Evolutionary conservation across 2,888 invertebrate genomes (phyloP).

Genomic region (Byasa hedistus): DNA sequence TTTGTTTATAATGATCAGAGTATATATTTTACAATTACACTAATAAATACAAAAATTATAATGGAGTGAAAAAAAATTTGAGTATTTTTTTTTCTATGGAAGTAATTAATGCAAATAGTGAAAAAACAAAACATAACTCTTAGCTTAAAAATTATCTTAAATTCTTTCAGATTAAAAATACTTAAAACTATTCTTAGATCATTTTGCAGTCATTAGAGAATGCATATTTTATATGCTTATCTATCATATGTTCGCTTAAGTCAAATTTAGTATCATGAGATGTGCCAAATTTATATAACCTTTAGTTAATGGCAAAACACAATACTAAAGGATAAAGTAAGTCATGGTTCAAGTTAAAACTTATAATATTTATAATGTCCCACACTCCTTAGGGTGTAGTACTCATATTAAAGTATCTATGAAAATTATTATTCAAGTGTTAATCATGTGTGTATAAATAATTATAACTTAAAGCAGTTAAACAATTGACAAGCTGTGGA

Average conservation of each 20-base stretch:
- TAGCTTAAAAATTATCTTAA: conserved; percentile 15
- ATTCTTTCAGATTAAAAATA: conserved; percentile 5
- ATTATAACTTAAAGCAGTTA: background rate
- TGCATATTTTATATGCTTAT: conserved; percentile 17
- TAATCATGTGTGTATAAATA: too few relatives aligned
- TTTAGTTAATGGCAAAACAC: background rate
- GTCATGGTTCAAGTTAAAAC: background rate
- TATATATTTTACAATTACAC: background rate
- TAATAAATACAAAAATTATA: background rate
- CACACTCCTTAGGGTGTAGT: background rate
- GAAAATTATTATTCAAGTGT: background rate
- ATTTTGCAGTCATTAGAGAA: conserved; percentile 9
- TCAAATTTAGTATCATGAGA: background rate
- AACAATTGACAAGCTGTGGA: background rate
- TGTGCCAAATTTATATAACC: background rate
- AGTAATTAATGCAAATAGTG: conserved; percentile 13
- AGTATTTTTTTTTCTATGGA: conserved; percentile 4
- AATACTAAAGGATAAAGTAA: background rate
- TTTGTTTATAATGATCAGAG: background rate
- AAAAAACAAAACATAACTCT: conserved; percentile 9
- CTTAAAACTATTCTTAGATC: conserved; percentile 20
- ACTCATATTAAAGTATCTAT: background rate
- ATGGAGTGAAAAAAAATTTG: background rate
- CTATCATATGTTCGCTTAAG: background rate
- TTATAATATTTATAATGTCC: background rate